These are phyloP conservation scores for Tanypteryx hageni DNA, from an alignment of 2,888 invertebrate species.

Conservation along the genomic window DNA sequence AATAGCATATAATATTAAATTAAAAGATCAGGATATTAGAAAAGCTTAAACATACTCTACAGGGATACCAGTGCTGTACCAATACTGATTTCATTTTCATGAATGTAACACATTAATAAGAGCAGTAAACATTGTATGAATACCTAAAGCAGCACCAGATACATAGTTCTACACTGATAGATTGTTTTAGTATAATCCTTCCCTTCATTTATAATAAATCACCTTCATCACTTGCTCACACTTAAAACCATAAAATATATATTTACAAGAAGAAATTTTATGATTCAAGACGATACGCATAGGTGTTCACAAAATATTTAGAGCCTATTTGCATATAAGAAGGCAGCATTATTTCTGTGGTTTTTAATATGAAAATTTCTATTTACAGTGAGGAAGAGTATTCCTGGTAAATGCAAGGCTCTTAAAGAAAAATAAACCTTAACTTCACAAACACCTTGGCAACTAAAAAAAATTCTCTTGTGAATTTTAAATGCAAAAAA, in stretches of 20 bases:
- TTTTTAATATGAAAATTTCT: background rate
- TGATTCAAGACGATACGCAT: background rate
- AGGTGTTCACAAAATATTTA: background rate
- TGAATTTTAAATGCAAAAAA: too few relatives aligned
- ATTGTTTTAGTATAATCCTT: background rate
- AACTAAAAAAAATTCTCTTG: background rate
- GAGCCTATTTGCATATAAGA: background rate
- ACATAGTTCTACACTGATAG: background rate
- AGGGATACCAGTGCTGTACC: background rate
- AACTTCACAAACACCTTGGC: background rate
- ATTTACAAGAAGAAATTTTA: background rate
- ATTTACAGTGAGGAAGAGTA: background rate
- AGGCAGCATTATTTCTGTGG: background rate
- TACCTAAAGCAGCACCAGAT: background rate
- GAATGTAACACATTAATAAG: background rate
- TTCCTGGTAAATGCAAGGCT: background rate
- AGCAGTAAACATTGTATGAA: background rate
- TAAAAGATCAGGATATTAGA: background rate
- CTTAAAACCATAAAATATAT: background rate
- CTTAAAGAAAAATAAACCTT: background rate
- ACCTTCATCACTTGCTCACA: background rate
- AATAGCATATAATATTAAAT: background rate
- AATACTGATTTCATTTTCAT: conserved; percentile 14
- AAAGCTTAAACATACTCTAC: background rate
- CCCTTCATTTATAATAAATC: background rate